A percentile compares a stretch with the other conserved stretches of the same genome.
Conservation (phyloP, 2,888 invertebrate species). For the Himalopsyche japonica region DNA sequence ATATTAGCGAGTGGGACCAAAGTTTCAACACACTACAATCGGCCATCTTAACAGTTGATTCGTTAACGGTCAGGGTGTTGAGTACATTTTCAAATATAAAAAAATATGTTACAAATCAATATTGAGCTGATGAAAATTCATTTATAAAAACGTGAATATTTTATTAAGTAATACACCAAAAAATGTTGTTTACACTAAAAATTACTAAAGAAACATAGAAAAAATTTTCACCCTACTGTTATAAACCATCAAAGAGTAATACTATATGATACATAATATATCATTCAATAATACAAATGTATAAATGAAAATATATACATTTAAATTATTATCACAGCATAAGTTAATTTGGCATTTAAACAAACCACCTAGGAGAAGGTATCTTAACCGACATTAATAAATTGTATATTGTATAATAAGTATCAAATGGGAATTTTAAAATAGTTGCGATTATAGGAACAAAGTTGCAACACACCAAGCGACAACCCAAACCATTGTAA, state of each 20-base stretch:
- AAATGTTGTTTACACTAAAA: neutral
- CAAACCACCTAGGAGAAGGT: neutral
- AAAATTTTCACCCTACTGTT: too few relatives aligned
- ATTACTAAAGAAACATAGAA: too few relatives aligned
- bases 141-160: neutral
- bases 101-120: neutral
- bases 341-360: neutral
- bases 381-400: neutral
- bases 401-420: neutral
- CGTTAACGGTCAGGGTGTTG: neutral
- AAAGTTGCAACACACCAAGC: neutral
- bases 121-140: neutral
- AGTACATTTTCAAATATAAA: neutral
- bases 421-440: neutral
- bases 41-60: too few relatives aligned
- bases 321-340: neutral
- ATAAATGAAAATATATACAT: neutral
- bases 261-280: neutral
- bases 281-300: neutral
- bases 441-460: neutral
- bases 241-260: neutral
- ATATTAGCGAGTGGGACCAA: too few relatives aligned
- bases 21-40: neutral
- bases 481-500: neutral
- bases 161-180: neutral